phyloP scores from a whole-genome alignment of 2,888 invertebrate species.

The Tachina lurida region DNA sequence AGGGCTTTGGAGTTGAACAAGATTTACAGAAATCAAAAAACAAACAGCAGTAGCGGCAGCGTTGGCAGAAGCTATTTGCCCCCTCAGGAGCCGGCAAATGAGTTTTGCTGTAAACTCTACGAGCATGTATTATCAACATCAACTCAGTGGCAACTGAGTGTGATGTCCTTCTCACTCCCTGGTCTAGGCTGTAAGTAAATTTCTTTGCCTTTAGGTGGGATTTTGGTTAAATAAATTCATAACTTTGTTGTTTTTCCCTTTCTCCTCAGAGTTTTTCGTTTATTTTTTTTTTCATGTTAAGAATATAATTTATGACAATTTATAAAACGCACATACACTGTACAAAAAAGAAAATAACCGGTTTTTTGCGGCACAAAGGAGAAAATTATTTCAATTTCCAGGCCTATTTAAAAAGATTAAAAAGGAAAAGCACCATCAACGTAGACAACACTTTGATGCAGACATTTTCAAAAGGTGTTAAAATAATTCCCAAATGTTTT shows the following conservation, averaged over 20 bases:
- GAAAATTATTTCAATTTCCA: conserved; percentile 49
- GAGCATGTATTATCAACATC: conserved; percentile 9
- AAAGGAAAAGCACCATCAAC: not conserved
- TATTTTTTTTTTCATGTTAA: conserved; percentile 47
- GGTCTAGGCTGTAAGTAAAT: conserved; percentile 35
- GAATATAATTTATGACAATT: conserved; percentile 70
- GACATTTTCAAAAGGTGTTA: conserved; percentile 54
- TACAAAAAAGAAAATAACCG: conserved; percentile 30
- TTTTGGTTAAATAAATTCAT: conserved; percentile 68
- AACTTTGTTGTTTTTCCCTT: conserved; percentile 54
- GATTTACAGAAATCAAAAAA: conserved; percentile 29
- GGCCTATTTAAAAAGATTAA: conserved; percentile 63
- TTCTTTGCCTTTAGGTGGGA: conserved; percentile 63
- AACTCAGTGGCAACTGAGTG: not conserved
- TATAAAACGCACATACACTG: conserved; percentile 23
- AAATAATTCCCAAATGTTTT: conserved; percentile 11
- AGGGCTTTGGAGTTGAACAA: conserved; percentile 17
- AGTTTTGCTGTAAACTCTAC: conserved; percentile 25
- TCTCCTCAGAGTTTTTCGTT: no score
- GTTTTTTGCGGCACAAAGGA: conserved; percentile 31
- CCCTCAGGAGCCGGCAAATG: conserved; percentile 36
- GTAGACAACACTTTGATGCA: conserved; percentile 8
- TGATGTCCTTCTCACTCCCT: conserved; percentile 27
- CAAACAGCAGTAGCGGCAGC: conserved; percentile 20
- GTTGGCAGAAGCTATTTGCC: conserved; percentile 29